phyloP scores from a whole-genome alignment of 2,113 vertebrate species.

The Lophochroa leadbeateri region DNA sequence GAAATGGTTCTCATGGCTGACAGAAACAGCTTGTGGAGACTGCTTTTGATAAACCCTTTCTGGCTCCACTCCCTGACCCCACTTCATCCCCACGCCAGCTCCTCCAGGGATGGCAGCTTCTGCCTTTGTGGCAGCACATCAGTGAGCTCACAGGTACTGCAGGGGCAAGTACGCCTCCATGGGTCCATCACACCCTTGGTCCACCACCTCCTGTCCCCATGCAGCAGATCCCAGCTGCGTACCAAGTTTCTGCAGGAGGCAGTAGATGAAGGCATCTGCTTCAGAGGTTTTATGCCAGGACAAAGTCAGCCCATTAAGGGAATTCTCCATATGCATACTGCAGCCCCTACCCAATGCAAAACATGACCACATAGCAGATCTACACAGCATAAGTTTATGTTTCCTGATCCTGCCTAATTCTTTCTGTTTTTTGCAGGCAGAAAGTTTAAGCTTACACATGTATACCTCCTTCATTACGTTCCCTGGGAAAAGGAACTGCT shows the following conservation, averaged over 20 bases:
- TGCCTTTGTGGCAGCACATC: neutral
- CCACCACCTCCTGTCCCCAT: neutral
- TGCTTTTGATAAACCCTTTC: neutral
- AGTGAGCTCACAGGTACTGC: neutral
- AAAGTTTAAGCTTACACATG: neutral
- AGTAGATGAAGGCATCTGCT: neutral
- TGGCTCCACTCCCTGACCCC: neutral
- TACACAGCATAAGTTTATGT: neutral
- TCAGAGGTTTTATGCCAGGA: neutral
- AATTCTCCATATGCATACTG: neutral
- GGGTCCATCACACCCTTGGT: neutral
- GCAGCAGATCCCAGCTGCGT: neutral
- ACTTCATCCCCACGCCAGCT: neutral
- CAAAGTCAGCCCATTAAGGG: neutral
- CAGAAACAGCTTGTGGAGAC: neutral
- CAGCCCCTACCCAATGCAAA: neutral
- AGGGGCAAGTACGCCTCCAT: neutral
- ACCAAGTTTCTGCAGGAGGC: neutral
- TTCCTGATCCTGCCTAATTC: conserved; percentile 19
- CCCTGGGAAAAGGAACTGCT: neutral
- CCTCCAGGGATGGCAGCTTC: neutral
- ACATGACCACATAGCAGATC: neutral
- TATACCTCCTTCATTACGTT: neutral
- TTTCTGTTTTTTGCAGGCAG: neutral
- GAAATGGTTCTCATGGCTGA: neutral